Base-by-base conservation (phyloP, 1,140 invertebrate species). In the Hesperophylax magnus region DNA sequence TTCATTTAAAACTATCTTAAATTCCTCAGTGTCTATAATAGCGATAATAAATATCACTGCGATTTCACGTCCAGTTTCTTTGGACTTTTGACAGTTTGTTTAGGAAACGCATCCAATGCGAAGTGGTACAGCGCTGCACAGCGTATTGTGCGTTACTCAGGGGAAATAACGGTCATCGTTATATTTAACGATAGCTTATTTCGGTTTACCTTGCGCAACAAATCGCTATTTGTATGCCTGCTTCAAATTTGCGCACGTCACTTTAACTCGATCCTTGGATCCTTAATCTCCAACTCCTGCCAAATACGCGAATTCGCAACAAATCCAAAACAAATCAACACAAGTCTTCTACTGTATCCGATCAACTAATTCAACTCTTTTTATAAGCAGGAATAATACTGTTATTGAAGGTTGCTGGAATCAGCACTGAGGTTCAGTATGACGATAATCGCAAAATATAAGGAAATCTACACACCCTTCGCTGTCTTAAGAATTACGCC, bases 101-200 rank as follows among this genome's bases (percentile, higher is more conserved):
- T 61, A 22, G n/a, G 56, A 60, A 60, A 22, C 20, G 18, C 58
- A 61, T 11, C 18, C 5, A 61, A 24, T 24, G 39, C 39, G 39
- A 11, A 47, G 39, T 61, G 58, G 58, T 15, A 22, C 58, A 24
- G 18, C 58, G 58, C 17, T 24, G 58, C 11, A 14, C 11, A 14
- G 39, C 14, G 22, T 67, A 67, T 58, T 31, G 72, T 31, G 56
- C 11, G 56, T 75, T 75, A 75, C 53, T 75, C 72, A 75, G 14
- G 53, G 72, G 72, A 60, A 75, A 75, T 75, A 56, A 75, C 72
- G 56, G 72, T 58, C 53, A 60, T 27, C 52, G 52, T 56, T 75
- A 75, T 75, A 75, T 75, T 75, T 75, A 75, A 75, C 52, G 72
- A 60, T 75, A 9, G 72, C 27, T 54, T 75, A 75, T 75, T 75